Evolutionary conservation across 1,140 invertebrate species (phyloP), one percentile per base, ranked within the genome.

Genomic region (Drosophila littoralis): DNA sequence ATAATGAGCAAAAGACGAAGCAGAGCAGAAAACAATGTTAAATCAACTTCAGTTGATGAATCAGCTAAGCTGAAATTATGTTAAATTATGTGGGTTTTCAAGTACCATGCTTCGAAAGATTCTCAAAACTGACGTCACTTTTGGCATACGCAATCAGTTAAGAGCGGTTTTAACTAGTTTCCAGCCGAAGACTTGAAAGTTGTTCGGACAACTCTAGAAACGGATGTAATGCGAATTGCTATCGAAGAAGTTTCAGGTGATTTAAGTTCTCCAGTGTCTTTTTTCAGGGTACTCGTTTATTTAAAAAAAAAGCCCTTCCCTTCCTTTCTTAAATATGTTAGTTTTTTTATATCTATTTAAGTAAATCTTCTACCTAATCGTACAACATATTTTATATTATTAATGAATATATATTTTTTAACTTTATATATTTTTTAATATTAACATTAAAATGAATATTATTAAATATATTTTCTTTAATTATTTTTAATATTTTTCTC

Each of bases 101-200:
- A 36, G 46, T 68, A 54, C 51, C 10, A 15, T 15, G 35, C 65
- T 52, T 13, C 15, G 33, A n/a, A 40, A 50, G 60, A 48, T 57
- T 65, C 58, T 77, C 10, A 35, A 43, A 57, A 58, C 32, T 79
- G 70, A 81, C 59, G 80, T 83, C 80, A 43, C 35, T 28, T 48
- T 52, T 38, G 10, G 33, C 32, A 32, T 15, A 1, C 10, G 9
- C 28, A 36, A n/a, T 43, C 48, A 67, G 72, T 38, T 66, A 43
- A 32, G 57, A 55, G 51, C 73, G 55, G 72, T 22, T 72, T 48
- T 12, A 57, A 61, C 64, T 61, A 38, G 72, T 57, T 66, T 48
- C 2, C 6, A 38, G 9, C n/a, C 28, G 8, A 38, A 10, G 7
- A 33, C 13, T 48, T 12, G 43, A 48, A 40, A 48, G 42, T 54